Base-by-base conservation (phyloP, 2,113 vertebrate genomes). In the Aspidoscelis tigris region DNA sequence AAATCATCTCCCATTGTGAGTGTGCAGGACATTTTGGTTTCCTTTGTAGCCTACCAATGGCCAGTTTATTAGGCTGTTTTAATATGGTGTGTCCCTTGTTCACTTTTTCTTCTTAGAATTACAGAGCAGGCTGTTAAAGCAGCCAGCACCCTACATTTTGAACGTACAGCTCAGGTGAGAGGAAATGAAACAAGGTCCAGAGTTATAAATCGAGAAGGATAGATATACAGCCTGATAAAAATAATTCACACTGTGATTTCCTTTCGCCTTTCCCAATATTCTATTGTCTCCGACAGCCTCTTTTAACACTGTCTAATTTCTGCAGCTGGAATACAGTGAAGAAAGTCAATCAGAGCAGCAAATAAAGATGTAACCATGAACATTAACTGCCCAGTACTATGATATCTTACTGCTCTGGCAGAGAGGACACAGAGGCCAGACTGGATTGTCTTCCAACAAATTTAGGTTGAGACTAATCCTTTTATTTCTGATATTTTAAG, bases 321-420 rank as follows among this genome's bases (percentile, higher is more conserved):
- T 83, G 84, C 55, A 1, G 14, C 39, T 84, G 73, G 47, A 83
- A 86, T 61, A 4, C 44, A 8, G 61, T 55, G 33, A 12, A 55
- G 64, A 33, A 89, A 90, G 83, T 83, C 81, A 81, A 84, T 83
- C 79, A 76, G 72, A 86, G 72, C 55, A 70, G 78, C 39, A 76
- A 79, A 86, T 86, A 64, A 90, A 86, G 87, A 88, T 1, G 1
- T 90, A 84, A 82, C 84, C 68, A 64, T 89, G 83, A 81, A 83
- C 78, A 81, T 89, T 86, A 89, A 88, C 68, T 43, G 76, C 11
- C 84, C 81, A 83, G 87, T 84, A 86, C 83, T 72, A 81, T 89
- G 70, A 80, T 53, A 71, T 84, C 50, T 68, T 79, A 3, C 20
- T 53, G 50, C 39, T 43, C 79, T 72, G 76, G 44, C 0, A 53